Percentiles rank a stretch among this genome's conserved stretches.
These are phyloP conservation scores for Microtus californicus DNA, from an alignment of 2,797 vertebrate species.

Conservation along the genomic window DNA sequence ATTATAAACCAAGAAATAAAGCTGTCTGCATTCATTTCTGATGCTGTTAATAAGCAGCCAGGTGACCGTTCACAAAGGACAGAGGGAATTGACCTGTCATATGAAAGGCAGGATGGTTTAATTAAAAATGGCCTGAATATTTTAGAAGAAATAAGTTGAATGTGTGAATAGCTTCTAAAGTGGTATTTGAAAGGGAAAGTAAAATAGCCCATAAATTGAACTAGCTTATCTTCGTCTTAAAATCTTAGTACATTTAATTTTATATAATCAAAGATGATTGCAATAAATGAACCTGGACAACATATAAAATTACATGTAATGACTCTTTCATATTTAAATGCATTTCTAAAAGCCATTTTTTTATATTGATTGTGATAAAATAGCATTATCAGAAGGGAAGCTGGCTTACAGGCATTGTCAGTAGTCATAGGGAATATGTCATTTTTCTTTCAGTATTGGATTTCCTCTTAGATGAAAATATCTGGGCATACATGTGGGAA, in stretches of 20 bases:
- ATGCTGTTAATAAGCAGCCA: constrained; percentile 41
- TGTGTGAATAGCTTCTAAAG: constrained; percentile 56
- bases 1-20: constrained; percentile 62
- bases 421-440: background rate
- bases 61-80: constrained; percentile 51
- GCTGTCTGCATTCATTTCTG: constrained; percentile 48
- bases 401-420: background rate
- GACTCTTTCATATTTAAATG: constrained; percentile 34
- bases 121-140: constrained; percentile 71
- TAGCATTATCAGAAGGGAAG: background rate
- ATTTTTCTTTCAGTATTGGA: background rate
- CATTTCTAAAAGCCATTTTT: constrained; percentile 1
- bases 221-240: constrained; percentile 61
- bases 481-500: background rate
- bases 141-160: constrained; percentile 67
- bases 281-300: constrained; percentile 10
- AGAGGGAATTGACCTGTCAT: constrained; percentile 47
- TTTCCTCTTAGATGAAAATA: background rate
- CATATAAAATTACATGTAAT: constrained; percentile 37
- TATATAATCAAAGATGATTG: constrained; percentile 45
- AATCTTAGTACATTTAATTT: constrained; percentile 63
- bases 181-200: constrained; percentile 53
- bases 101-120: constrained; percentile 52
- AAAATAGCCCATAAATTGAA: constrained; percentile 48
- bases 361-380: constrained; percentile 35